phyloP scores from a whole-genome alignment of 2,888 invertebrate genomes.

The Selenia dentaria region DNA sequence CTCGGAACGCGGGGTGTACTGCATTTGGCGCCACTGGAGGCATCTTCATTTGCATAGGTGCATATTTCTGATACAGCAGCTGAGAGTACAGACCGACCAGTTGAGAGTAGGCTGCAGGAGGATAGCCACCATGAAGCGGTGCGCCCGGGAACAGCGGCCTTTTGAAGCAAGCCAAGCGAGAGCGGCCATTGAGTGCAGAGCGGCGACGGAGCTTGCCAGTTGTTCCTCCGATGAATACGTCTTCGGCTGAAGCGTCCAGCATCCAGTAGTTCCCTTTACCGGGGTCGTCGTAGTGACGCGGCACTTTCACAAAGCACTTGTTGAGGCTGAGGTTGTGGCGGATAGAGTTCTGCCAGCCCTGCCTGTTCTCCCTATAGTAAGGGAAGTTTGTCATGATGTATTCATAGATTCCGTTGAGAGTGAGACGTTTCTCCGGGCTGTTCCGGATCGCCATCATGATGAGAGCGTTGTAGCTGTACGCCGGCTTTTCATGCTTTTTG shows the following conservation, averaged over 20 bases:
- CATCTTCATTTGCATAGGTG: constrained; percentile 82
- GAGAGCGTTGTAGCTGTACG: constrained; percentile 99
- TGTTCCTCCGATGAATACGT: constrained; percentile 99
- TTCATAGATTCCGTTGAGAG: constrained; percentile 98
- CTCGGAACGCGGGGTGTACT: constrained; percentile 80
- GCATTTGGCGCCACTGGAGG: constrained; percentile 80
- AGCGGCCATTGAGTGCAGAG: constrained; percentile 94
- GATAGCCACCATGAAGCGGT: constrained; percentile 84
- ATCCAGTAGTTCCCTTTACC: constrained; percentile 99
- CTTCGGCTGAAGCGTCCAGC: constrained; percentile 98
- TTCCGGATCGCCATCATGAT: constrained; percentile 99
- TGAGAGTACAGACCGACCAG: constrained; percentile 85
- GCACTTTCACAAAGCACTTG: constrained; percentile 99
- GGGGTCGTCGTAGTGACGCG: constrained; percentile 99
- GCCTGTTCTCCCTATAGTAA: constrained; percentile 98
- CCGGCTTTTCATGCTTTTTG: constrained; percentile 96
- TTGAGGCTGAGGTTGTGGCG: constrained; percentile 98
- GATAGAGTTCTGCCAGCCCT: constrained; percentile 99
- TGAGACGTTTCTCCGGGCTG: constrained; percentile 96
- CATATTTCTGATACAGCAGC: constrained; percentile 88
- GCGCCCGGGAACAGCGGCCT: constrained; percentile 87
- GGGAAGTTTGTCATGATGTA: constrained; percentile 99
- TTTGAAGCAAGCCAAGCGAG: constrained; percentile 95
- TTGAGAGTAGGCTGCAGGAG: constrained; percentile 83
- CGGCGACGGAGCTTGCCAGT: constrained; percentile 96